Evolutionary conservation across 2,113 vertebrate genomes (phyloP).

Genomic region (Gambusia holbrooki): DNA sequence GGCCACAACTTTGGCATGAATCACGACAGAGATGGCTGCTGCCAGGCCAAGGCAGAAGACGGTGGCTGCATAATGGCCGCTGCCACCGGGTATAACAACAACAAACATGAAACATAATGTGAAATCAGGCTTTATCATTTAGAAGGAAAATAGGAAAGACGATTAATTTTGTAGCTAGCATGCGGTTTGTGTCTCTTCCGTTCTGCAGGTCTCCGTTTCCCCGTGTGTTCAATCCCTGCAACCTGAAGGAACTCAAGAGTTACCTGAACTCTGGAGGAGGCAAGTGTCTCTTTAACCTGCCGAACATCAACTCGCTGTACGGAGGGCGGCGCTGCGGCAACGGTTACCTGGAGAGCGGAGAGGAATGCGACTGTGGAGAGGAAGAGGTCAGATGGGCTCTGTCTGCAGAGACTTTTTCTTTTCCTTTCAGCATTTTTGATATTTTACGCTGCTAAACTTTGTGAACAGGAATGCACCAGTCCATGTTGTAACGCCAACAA

Average conservation of each 20-base stretch:
- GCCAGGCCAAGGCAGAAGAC: conserved; percentile 83
- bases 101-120: not conserved
- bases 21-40: conserved; percentile 89
- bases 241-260: conserved; percentile 86
- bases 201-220: conserved; percentile 89
- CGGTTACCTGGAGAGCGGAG: conserved; percentile 95
- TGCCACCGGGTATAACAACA: conserved; percentile 88
- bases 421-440: not conserved
- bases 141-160: not conserved
- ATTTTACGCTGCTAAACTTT: not conserved
- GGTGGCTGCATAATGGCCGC: conserved; percentile 99
- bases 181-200: conserved; percentile 1
- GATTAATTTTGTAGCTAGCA: not conserved
- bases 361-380: conserved; percentile 97
- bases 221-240: conserved; percentile 91
- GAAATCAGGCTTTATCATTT: not conserved
- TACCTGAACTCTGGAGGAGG: conserved; percentile 94
- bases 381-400: conserved; percentile 83
- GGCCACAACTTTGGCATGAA: conserved; percentile 99
- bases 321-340: conserved; percentile 94
- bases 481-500: conserved; percentile 93
- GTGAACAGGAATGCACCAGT: conserved; percentile 88
- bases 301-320: conserved; percentile 89
- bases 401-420: conserved; percentile 1
- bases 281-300: conserved; percentile 95